phyloP scores from a whole-genome alignment of 2,797 vertebrate species.

The Sphenodon punctatus region DNA sequence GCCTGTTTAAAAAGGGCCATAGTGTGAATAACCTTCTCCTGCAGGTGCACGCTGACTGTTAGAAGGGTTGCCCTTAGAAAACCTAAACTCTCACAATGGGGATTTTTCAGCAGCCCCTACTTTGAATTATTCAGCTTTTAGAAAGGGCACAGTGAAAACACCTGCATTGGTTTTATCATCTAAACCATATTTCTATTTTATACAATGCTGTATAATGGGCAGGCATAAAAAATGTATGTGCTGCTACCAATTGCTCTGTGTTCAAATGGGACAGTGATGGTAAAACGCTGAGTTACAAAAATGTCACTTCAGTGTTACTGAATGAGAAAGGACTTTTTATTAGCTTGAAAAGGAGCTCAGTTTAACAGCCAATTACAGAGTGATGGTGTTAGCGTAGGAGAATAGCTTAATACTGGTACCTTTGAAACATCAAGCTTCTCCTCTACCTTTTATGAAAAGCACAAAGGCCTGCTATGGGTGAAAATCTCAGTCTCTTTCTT shows the following conservation, averaged over 20 bases:
- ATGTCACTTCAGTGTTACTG: constrained; percentile 23
- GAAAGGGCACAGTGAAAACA: neutral
- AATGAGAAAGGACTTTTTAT: constrained; percentile 4
- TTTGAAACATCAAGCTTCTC: neutral
- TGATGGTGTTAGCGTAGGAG: neutral
- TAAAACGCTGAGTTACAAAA: constrained; percentile 37
- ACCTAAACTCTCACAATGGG: constrained; percentile 12
- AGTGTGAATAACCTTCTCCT: too few species aligned
- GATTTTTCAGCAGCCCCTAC: neutral
- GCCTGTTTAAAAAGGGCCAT: too few species aligned
- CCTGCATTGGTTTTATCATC: constrained; percentile 24
- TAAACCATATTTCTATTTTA: constrained; percentile 19
- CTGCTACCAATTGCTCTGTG: constrained; percentile 2
- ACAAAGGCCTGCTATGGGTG: neutral
- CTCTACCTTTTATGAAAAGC: neutral
- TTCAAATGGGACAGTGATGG: constrained; percentile 3
- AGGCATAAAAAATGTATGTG: constrained; percentile 29
- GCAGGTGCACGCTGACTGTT: neutral
- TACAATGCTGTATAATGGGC: constrained; percentile 10
- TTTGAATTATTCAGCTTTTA: constrained; percentile 23
- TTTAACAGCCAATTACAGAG: constrained; percentile 37
- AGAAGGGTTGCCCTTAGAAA: constrained; percentile 11
- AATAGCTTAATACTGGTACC: neutral
- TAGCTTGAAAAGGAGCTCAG: constrained; percentile 5
- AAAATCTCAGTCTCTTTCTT: neutral